Conservation (phyloP, 2,888 invertebrate species). For the Clusia tigrina region DNA sequence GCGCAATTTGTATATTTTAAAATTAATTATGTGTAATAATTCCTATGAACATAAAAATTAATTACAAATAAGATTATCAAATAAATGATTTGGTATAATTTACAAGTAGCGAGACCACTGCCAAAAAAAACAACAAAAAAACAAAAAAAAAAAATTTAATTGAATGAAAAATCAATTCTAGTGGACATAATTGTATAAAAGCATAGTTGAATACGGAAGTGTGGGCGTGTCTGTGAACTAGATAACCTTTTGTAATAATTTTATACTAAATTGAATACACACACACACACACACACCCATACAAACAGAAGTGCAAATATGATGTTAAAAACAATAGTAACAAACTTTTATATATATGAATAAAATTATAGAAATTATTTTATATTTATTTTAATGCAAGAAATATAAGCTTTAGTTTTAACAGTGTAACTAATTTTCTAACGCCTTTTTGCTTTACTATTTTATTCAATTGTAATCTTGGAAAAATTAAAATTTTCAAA, state of each 20-base stretch:
- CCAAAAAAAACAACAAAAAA: slow-evolving; percentile 48
- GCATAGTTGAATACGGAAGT: not conserved
- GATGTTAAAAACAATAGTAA: slow-evolving; percentile 50
- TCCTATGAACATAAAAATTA: slow-evolving; percentile 11
- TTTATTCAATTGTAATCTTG: no score
- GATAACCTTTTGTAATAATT: slow-evolving; percentile 13
- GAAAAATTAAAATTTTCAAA: no score
- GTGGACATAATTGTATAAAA: not conserved
- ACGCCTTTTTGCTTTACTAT: no score
- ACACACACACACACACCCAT: slow-evolving; percentile 36
- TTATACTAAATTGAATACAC: slow-evolving; percentile 20
- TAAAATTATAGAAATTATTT: slow-evolving; percentile 33
- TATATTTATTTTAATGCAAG: no score
- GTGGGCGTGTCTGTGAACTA: slow-evolving; percentile 19
- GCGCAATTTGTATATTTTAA: not conserved
- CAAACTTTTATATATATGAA: slow-evolving; percentile 41
- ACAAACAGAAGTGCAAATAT: slow-evolving; percentile 50
- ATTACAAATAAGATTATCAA: slow-evolving; percentile 25
- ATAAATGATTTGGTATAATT: slow-evolving; percentile 43
- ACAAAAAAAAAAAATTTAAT: slow-evolving; percentile 26
- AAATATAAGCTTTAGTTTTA: no score
- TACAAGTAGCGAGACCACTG: slow-evolving; percentile 46
- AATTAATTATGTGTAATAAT: slow-evolving; percentile 3
- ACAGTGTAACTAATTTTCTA: no score
- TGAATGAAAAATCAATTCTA: slow-evolving; percentile 30